phyloP scores from a whole-genome alignment of 1,140 invertebrate genomes.

The Gryllus bimaculatus region DNA sequence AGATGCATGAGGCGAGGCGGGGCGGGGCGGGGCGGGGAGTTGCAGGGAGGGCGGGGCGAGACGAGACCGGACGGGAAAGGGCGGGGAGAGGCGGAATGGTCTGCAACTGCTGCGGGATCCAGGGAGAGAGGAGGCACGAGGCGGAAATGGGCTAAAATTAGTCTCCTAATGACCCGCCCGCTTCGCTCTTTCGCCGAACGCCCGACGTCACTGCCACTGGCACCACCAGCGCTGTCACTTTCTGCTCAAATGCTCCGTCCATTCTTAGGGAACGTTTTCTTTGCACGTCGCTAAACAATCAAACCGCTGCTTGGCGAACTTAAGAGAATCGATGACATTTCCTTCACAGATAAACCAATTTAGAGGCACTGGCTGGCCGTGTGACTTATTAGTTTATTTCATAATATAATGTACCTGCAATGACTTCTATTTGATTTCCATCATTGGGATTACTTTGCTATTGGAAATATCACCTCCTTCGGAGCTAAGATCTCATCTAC shows the following conservation, averaged over 20 bases:
- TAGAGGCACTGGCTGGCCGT: no score
- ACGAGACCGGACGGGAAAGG: constrained; percentile 24
- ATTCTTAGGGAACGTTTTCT: neutral
- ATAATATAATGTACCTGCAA: no score
- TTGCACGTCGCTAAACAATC: no score
- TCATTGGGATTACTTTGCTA: no score
- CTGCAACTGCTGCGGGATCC: constrained; percentile 26
- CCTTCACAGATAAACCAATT: no score
- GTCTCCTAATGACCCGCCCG: neutral
- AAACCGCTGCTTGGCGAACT: no score
- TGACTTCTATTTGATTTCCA: no score
- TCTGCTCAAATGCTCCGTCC: neutral
- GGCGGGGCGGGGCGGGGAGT: constrained; percentile 15
- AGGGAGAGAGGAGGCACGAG: constrained; percentile 29
- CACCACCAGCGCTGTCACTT: neutral
- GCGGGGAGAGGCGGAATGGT: constrained; percentile 22
- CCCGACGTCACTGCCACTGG: neutral
- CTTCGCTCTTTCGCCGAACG: neutral
- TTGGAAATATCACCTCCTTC: no score
- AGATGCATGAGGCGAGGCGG: neutral
- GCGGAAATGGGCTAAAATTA: neutral
- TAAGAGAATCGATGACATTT: no score
- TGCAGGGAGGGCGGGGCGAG: no score
- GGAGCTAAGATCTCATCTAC: no score
- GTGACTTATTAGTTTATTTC: no score